These are phyloP conservation scores for Otolemur crassicaudatus DNA, from an alignment of 2,797 vertebrate species.

Conservation along the genomic window DNA sequence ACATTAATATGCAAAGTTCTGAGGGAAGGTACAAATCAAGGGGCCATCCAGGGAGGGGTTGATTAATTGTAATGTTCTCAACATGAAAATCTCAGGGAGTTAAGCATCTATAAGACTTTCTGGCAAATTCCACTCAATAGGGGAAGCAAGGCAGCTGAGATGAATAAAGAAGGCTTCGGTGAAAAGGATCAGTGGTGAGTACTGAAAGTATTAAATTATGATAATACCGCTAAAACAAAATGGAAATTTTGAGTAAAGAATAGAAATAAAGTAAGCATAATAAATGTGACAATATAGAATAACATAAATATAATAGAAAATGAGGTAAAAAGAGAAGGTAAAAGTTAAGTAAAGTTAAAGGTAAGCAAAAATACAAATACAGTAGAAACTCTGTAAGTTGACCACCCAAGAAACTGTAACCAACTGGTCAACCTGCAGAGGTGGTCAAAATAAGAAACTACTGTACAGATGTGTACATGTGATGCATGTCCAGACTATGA, in stretches of 20 bases:
- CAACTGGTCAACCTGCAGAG: too few relatives aligned
- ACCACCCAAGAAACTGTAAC: too few relatives aligned
- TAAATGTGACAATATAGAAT: not conserved
- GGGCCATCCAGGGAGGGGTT: not conserved
- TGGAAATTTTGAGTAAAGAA: not conserved
- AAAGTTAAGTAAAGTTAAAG: slow-evolving; percentile 3
- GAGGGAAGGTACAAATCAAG: not conserved
- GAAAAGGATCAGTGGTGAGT: not conserved
- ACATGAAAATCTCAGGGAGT: not conserved
- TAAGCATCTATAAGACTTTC: not conserved
- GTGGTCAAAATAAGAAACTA: too few relatives aligned
- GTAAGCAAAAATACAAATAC: not conserved
- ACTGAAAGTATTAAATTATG: not conserved
- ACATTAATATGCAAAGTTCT: not conserved
- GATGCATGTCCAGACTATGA: too few relatives aligned
- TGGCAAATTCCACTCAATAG: not conserved
- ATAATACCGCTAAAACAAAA: not conserved
- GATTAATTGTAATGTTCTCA: not conserved
- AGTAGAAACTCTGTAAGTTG: too few relatives aligned
- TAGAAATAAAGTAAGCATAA: slow-evolving; percentile 24
- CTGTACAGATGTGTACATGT: too few relatives aligned
- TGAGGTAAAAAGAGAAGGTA: not conserved
- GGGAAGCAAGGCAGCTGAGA: not conserved
- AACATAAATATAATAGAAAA: not conserved
- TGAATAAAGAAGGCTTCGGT: not conserved